A percentile compares a stretch with the other conserved stretches of the same genome.
These are phyloP conservation scores for Trichogramma pretiosum DNA, from an alignment of 1,140 invertebrate genomes.

Conservation along the genomic window DNA sequence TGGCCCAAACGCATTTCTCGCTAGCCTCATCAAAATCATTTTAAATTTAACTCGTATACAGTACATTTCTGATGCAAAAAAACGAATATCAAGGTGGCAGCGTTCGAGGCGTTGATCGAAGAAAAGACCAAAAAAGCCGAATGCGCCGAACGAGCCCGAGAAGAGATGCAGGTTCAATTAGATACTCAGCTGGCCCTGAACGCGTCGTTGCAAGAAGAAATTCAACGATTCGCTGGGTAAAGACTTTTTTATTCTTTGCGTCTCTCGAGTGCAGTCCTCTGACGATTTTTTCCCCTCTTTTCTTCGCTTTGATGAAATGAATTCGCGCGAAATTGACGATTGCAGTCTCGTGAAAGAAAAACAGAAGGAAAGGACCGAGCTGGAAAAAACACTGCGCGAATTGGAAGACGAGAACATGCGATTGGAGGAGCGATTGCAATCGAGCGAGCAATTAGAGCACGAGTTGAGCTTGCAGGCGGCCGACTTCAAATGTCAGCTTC, in stretches of 20 bases:
- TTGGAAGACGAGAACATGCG: slow-evolving; percentile 20
- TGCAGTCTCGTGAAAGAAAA: slow-evolving; percentile 13
- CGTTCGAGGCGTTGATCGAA: slow-evolving; percentile 22
- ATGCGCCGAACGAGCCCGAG: slow-evolving; percentile 22
- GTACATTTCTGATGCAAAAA: no score
- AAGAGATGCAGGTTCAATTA: slow-evolving; percentile 31
- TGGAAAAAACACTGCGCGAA: not conserved
- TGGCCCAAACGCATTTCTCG: no score
- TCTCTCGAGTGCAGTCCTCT: no score
- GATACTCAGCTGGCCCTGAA: slow-evolving; percentile 28
- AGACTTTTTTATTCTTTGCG: not conserved
- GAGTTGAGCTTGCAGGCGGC: slow-evolving; percentile 16
- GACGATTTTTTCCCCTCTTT: no score
- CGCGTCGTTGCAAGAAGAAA: slow-evolving; percentile 29
- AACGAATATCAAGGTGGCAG: no score
- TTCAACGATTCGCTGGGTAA: slow-evolving; percentile 21
- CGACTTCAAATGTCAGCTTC: slow-evolving; percentile 17
- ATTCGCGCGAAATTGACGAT: no score
- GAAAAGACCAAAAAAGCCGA: slow-evolving; percentile 22
- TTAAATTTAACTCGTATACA: slow-evolving; percentile 6
- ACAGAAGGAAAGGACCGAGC: slow-evolving; percentile 12
- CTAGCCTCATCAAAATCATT: no score
- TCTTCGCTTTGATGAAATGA: no score
- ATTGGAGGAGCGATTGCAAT: slow-evolving; percentile 23
- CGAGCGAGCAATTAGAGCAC: slow-evolving; percentile 21